A percentile compares a stretch with the other conserved stretches of the same genome.
phyloP scores from a whole-genome alignment of 1,140 invertebrate genomes.

The Melipona quadrifasciata region DNA sequence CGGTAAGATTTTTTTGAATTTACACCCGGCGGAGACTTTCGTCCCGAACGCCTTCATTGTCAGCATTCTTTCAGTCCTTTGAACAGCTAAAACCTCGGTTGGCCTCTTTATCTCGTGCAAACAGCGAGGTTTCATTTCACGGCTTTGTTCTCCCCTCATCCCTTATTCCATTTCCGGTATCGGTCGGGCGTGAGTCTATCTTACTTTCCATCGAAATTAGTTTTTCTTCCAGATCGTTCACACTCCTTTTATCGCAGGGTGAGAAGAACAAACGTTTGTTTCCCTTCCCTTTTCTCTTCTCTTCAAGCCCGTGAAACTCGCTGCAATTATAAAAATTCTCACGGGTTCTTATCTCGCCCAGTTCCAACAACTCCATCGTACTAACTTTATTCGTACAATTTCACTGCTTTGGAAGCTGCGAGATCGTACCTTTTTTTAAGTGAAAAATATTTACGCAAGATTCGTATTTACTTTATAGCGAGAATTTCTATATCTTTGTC shows the following conservation, averaged over 20 bases:
- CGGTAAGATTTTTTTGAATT: background rate
- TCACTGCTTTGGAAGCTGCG: background rate
- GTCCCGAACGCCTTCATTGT: background rate
- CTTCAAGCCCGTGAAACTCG: too few species aligned
- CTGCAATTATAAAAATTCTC: background rate
- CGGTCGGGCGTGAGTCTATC: conserved; percentile 12
- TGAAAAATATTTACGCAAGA: too few species aligned
- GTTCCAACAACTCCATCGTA: background rate
- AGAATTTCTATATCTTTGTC: background rate
- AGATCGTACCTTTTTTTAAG: background rate
- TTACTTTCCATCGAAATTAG: conserved; percentile 53
- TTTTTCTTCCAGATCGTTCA: conserved; percentile 21
- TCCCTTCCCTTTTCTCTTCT: background rate
- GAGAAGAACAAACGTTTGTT: conserved; percentile 31
- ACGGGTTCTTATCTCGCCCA: background rate
- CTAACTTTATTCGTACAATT: background rate
- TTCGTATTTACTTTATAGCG: too few species aligned
- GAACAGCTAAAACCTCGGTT: conserved; percentile 10
- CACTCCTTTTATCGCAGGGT: background rate
- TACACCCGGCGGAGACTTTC: background rate
- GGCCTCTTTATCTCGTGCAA: conserved; percentile 47
- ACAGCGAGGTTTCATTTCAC: conserved; percentile 49
- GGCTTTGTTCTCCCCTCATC: conserved; percentile 41
- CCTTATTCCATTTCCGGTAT: conserved; percentile 51
- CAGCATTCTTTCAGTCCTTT: conserved; percentile 18